These are phyloP conservation scores for Doryteuthis pealeii DNA, from an alignment of 1,140 invertebrate genomes.

Conservation along the genomic window DNA sequence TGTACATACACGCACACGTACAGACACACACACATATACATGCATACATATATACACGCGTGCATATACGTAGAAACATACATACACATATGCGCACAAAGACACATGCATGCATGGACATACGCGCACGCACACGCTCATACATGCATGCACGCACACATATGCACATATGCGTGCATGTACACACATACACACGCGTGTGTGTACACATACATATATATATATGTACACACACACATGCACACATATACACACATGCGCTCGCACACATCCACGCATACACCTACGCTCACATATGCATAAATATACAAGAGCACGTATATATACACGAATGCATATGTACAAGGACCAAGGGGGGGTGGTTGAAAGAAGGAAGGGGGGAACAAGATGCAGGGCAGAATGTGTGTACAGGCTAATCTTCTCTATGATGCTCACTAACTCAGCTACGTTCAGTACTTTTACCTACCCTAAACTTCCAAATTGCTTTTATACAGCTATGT, in stretches of 20 bases:
- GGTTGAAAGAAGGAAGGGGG: too few species aligned
- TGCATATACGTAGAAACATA: not conserved
- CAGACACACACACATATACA: not conserved
- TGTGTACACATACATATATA: not conserved
- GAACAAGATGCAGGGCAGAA: too few species aligned
- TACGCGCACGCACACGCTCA: not conserved
- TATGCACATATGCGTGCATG: not conserved
- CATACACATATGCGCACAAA: not conserved
- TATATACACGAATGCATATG: too few species aligned
- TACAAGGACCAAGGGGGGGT: too few species aligned
- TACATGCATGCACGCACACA: not conserved
- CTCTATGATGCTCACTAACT: too few species aligned
- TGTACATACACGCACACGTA: constrained; percentile 4
- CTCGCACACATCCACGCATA: not conserved
- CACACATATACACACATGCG: not conserved
- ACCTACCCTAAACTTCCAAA: too few species aligned
- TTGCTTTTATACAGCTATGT: too few species aligned
- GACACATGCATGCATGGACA: not conserved
- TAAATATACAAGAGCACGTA: too few species aligned
- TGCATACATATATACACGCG: not conserved
- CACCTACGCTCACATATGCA: too few species aligned
- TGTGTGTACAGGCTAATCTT: too few species aligned
- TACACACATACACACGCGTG: not conserved
- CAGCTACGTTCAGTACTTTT: too few species aligned
- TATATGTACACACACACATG: not conserved